Percentiles rank a stretch among this genome's conserved stretches.
phyloP scores from a whole-genome alignment of 1,140 invertebrate genomes.

The Cydia pomonella region DNA sequence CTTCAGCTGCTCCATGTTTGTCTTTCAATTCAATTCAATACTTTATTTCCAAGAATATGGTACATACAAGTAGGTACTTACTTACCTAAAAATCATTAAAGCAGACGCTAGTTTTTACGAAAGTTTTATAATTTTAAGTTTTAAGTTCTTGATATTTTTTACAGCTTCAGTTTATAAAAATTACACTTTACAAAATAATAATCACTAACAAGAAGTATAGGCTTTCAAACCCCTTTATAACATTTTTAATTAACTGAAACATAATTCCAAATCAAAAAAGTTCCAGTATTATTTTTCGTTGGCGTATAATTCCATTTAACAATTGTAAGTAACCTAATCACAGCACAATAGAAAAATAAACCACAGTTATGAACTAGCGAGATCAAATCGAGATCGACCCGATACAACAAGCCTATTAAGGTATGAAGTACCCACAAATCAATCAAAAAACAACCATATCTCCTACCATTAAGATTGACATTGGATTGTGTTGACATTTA shows the following conservation, averaged over 20 bases:
- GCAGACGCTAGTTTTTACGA: too few species aligned
- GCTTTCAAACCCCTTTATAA: background rate
- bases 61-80: too few species aligned
- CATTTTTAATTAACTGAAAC: slow-evolving; percentile 8
- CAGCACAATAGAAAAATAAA: slow-evolving; percentile 48
- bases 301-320: background rate
- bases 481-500: background rate
- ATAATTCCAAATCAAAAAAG: background rate
- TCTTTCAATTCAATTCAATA: too few species aligned
- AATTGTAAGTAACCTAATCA: slow-evolving; percentile 1
- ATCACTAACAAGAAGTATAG: too few species aligned
- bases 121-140: too few species aligned
- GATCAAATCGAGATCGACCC: slow-evolving; percentile 53
- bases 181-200: too few species aligned
- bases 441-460: background rate
- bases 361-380: slow-evolving; percentile 48
- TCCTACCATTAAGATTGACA: background rate
- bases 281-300: background rate
- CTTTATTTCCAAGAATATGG: too few species aligned
- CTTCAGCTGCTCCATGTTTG: too few species aligned
- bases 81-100: too few species aligned
- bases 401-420: slow-evolving; percentile 53
- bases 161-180: too few species aligned
- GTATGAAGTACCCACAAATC: background rate
- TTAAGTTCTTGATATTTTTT: too few species aligned